A percentile compares a stretch with the other conserved stretches of the same genome.
phyloP scores from a whole-genome alignment of 2,797 vertebrate genomes.

The Astyanax mexicanus region DNA sequence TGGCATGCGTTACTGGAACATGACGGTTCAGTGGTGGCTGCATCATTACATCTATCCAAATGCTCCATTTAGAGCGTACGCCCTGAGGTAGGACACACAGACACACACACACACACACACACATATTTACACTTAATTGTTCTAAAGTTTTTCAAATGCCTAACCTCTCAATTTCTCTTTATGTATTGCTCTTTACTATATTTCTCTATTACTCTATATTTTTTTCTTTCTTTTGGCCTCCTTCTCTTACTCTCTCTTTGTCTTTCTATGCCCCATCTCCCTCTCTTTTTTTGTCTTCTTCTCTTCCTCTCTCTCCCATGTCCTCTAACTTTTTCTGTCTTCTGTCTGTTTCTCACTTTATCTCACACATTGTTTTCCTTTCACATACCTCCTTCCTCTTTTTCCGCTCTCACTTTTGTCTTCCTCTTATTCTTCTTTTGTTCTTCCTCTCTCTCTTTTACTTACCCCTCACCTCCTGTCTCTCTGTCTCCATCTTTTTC shows the following conservation, averaged over 20 bases:
- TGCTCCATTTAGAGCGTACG: conserved; percentile 82
- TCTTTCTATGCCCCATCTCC: no score
- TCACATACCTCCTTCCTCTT: no score
- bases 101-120: no score
- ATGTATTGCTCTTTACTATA: background rate
- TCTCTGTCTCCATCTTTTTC: background rate
- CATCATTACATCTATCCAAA: conserved; percentile 91
- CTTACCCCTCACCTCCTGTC: background rate
- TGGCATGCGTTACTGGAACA: conserved; percentile 95
- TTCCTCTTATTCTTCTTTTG: no score
- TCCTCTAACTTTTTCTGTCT: no score
- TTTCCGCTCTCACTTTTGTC: no score
- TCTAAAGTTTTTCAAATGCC: no score
- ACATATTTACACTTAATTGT: no score
- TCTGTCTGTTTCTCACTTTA: no score
- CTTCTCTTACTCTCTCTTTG: conserved; percentile 2
- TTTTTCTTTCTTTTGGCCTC: conserved; percentile 9
- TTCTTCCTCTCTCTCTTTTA: background rate
- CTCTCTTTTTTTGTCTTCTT: no score
- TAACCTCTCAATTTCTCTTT: background rate
- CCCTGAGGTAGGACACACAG: conserved; percentile 77
- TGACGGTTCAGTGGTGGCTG: conserved; percentile 96
- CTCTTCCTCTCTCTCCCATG: no score
- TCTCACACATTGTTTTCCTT: no score
- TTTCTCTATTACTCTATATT: background rate